Evolutionary conservation across 2,113 vertebrate genomes (phyloP).

Genomic region (Bubalus kerabau): DNA sequence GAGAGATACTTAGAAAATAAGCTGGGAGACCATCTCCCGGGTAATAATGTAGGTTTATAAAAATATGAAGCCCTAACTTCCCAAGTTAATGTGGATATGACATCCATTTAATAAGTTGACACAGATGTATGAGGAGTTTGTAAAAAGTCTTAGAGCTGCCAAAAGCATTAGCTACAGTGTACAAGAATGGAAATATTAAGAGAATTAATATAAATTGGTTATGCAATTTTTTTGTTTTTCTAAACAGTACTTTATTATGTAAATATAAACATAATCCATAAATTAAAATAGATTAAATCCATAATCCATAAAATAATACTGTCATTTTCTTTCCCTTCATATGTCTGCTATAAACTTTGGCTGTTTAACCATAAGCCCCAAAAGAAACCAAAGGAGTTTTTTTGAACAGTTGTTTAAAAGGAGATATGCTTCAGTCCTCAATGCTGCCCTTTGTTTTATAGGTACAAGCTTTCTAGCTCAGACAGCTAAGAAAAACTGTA

Average conservation of each 20-base stretch:
- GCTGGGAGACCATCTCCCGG: background rate
- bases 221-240: background rate
- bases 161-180: background rate
- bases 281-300: background rate
- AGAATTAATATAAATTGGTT: background rate
- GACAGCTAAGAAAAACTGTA: conserved; percentile 67
- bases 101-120: background rate
- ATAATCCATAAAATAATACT: background rate
- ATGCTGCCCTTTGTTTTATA: conserved; percentile 81
- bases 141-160: background rate
- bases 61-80: background rate
- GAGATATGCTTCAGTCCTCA: conserved; percentile 81
- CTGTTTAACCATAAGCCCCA: background rate
- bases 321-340: background rate
- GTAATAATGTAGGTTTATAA: background rate
- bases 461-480: conserved; percentile 78
- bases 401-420: conserved; percentile 78
- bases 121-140: background rate
- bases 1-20: conserved; percentile 1
- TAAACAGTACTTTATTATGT: conserved; percentile 9
- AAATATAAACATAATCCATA: background rate
- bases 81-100: background rate
- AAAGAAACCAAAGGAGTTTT: background rate
- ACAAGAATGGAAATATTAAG: conserved; percentile 8
- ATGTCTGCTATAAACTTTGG: background rate